Evolutionary conservation across 2,888 invertebrate genomes (phyloP), one percentile per base, ranked within the genome.

Genomic region (Celastrina argiolus): DNA sequence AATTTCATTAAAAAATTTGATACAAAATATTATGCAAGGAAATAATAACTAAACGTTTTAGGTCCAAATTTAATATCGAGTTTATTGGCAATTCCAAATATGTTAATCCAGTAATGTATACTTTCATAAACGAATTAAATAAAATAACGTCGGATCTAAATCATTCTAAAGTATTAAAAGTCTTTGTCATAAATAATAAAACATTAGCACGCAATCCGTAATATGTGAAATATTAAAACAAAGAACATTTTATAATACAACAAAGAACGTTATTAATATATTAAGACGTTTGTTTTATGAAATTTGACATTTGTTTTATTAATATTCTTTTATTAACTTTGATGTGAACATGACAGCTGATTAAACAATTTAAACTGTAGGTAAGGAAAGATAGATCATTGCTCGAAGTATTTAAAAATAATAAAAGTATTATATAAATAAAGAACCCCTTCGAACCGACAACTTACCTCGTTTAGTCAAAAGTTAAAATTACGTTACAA

Each of bases 401-500:
- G 61, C 61, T 39, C 22, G 61, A 18, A 14, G 18, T 36, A 61
- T 18, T 59, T 59, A 12, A 22, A 22, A 39, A 61, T 8, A 31
- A 59, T 36, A 59, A 64, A 70, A 66, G 65, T 68, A 68, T 69
- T 63, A 70, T 61, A 65, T 59, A 64, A 58, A 31, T 66, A 63
- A 67, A 26, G n/a, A 69, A 66, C 58, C 64, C 45, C 64, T 56
- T 41, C 56, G 56, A 61, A 58, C 56, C 66, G 64, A 66, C 56
- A 58, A 64, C 28, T 64, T 41, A 67, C 42, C 63, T 64, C 63
- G 56, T 67, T 67, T 56, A 39, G 41, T 67, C 56, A 63, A 67
- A 63, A 65, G 58, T 66, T 67, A 74, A 71, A 73, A 72, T 65
- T 72, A 74, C 72, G 68, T 77, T 82, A 88, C 88, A 88, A 88